Evolutionary conservation across 2,888 invertebrate species (phyloP).

Genomic region (Aradus depressus): DNA sequence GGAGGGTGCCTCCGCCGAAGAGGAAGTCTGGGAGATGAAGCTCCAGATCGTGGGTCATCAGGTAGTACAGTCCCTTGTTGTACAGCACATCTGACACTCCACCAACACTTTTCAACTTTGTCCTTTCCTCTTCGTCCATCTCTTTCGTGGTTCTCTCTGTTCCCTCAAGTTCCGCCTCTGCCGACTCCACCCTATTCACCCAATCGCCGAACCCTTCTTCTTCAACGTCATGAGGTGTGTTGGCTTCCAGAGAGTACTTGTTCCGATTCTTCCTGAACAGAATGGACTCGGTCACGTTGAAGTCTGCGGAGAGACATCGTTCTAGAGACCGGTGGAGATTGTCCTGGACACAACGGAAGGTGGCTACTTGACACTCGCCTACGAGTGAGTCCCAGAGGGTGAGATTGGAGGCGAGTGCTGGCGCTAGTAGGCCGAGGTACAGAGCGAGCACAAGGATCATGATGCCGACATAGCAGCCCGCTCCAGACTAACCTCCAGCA

Average conservation of each 20-base stretch:
- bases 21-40: constrained; percentile 57
- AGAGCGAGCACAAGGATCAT: constrained; percentile 4
- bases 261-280: constrained; percentile 51
- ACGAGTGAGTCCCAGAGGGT: constrained; percentile 7
- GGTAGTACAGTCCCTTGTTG: constrained; percentile 57
- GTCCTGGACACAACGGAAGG: constrained; percentile 12
- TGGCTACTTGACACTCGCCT: constrained; percentile 9
- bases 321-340: constrained; percentile 41
- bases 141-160: not conserved
- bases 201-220: constrained; percentile 36
- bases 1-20: constrained; percentile 61
- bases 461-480: not conserved
- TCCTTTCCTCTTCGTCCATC: not conserved
- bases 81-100: constrained; percentile 62
- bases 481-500: not conserved
- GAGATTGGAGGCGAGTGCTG: not conserved
- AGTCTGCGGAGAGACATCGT: constrained; percentile 53
- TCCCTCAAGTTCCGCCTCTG: constrained; percentile 23
- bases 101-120: constrained; percentile 43
- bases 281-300: constrained; percentile 53
- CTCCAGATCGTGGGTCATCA: constrained; percentile 66
- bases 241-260: constrained; percentile 45
- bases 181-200: constrained; percentile 28
- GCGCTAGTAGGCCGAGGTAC: not conserved
- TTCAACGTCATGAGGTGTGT: constrained; percentile 37